Evolutionary conservation across 2,888 invertebrate species (phyloP), one percentile per base, ranked within the genome.

Genomic region (Machimus atricapillus): DNA sequence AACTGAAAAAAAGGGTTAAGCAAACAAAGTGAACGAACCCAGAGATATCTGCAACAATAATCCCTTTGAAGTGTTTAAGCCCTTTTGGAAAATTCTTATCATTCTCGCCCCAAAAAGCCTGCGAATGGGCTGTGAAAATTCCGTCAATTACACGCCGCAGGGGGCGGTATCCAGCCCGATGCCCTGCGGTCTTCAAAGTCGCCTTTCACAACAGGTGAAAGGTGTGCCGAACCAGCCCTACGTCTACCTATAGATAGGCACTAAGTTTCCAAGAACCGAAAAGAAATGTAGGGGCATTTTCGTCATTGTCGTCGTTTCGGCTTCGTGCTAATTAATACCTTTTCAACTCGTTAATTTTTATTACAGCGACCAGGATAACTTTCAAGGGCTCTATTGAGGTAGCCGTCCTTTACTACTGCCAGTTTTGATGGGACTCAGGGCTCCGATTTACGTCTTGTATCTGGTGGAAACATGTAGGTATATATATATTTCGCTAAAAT

Each of bases 341-440:
- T 85, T 85, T 34, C 76, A 85, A 52, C 76, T 73, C 74, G 74
- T 85, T 85, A 85, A 85, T 43, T 85, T 85, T 76, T 76, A 85
- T 76, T 76, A 74, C 52, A 27, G 19, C 34, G 14, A 66, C 12
- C 66, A 66, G 66, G 66, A 66, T 66, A 66, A 66, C 66, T 66
- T 66, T 66, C 66, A 66, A 66, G 66, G 66, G 12, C 27, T 66
- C 66, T 66, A 23, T 66, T 66, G 19, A 66, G 19, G 19, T 66
- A 66, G 66, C 12, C 27, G 66, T 3, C 66, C 5, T 66, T 66
- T 66, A 27, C 27, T 66, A 23, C 66, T 12, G 9, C 12, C 27
- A 23, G 12, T 19, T 19, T 19, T 52, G 52, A 52, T 66, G 23
- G 66, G 12, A 4, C 19, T 27, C 66, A 27, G 27, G 12, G 27